Base-by-base conservation (phyloP, 1,140 invertebrate genomes). In the Rhynchophorus ferrugineus region DNA sequence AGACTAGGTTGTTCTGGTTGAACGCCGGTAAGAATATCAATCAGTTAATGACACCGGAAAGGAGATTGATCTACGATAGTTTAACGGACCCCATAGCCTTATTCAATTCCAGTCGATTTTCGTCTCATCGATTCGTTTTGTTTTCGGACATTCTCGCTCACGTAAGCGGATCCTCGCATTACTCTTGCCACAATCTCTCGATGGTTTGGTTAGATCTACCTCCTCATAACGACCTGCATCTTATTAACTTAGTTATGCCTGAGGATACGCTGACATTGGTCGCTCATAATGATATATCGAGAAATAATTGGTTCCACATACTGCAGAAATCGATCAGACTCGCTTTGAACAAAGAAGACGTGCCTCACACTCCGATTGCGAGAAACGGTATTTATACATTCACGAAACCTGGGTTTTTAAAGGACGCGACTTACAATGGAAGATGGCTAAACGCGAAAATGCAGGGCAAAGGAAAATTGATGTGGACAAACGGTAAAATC, bases 391-490 rank as follows among this genome's bases (percentile, higher is more conserved):
- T 73, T 17, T 85, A 88, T 59, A 77, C 76, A 3, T 94, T 89
- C 67, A 79, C 75, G 1, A 63, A 73, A 7, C 73, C 77, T 49
- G 62, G 59, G 8, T 58, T 56, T 58, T 89, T 80, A 61, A 86
- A 89, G 68, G 83, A 87, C 62, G 86, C 88, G 0, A 83, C 78
- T 50, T 92, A 90, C 62, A 72, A 68, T 65, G 85, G 85, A 1
- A 73, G 80, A 44, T 92, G 88, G 88, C 67, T 83, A 11, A 82
- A 81, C 66, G 88, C 85, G 1, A 86, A 90, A 61, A 73, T 91
- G 56, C 85, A 93, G 68, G 90, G 89, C 8, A 73, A 75, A 58
- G 90, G 90, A 2, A 84, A 84, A 69, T 66, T 93, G 21, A 79
- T 83, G 63, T 93, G 87, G 85, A 69, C 78, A 3, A 88, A 93